Base-by-base conservation (phyloP, 2,888 invertebrate species). In the Ceramica pisi region DNA sequence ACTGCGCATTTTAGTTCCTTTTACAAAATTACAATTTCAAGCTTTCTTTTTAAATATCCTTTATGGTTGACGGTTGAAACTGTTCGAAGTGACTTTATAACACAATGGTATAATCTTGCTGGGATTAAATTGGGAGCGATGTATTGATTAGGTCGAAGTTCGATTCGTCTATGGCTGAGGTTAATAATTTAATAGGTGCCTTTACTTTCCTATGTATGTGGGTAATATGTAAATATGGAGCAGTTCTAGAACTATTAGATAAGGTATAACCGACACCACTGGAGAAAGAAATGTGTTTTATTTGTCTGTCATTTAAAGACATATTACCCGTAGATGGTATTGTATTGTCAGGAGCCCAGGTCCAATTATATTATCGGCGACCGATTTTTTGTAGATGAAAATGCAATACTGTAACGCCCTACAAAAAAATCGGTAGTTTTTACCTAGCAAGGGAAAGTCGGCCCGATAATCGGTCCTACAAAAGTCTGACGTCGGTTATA, bases 1-100 rank as follows among this genome's bases (percentile, higher is more conserved):
- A 67, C 74, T 75, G 74, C 73, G 69, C 76, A 77, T 75, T 83
- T 78, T 41, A 82, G 63, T 80, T 75, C 65, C 64, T 78, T 61
- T 83, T 74, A 59, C 59, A 61, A 77, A 71, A 78, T 73, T 63
- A 65, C 62, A 46, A 65, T 67, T 71, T 61, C n/a, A 60, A 61
- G 21, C 46, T 79, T 38, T 38, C 38, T 57, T 57, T 57, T 71
- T 57, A 62, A 59, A 81, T 60, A 72, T 80, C 67, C 23, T 69
- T 72, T 67, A 67, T 41, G 35, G 41, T 41, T 46, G 19, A 50
- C 46, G 57, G 48, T 23, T 67, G 31, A n/a, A 26, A 51, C 50
- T 60, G 31, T 12, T 53, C 19, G 10, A 48, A n/a, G 46, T 26
- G 31, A 19, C 38, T 62, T n/a, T 23, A 23, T 10, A 51, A 46